Conservation (phyloP, 2,888 invertebrate species). For the Cyclophora punctaria region DNA sequence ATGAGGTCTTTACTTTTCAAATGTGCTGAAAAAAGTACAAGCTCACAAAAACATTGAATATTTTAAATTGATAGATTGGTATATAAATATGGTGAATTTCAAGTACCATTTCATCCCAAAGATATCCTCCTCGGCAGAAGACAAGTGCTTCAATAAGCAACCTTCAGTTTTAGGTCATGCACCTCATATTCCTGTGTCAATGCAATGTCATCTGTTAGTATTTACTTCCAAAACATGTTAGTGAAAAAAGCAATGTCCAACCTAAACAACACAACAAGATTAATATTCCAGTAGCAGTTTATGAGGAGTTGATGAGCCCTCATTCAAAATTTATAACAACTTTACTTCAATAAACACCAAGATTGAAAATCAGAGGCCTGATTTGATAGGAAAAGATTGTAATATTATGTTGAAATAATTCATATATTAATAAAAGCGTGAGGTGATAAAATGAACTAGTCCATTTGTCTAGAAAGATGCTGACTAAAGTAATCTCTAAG, state of each 20-base stretch:
- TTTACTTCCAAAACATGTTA: slow-evolving; percentile 17
- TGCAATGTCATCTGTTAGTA: slow-evolving; percentile 62
- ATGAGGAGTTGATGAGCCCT: slow-evolving; percentile 5
- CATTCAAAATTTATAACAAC: not conserved
- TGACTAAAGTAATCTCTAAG: slow-evolving; percentile 40
- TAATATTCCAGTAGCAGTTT: slow-evolving; percentile 2
- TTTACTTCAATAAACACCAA: too few species aligned
- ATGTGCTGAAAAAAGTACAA: slow-evolving; percentile 14
- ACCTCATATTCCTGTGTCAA: slow-evolving; percentile 68
- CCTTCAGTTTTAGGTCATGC: slow-evolving; percentile 49
- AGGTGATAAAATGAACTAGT: slow-evolving; percentile 9
- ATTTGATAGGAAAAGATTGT: too few species aligned
- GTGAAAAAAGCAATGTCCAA: slow-evolving; percentile 24
- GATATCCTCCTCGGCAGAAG: slow-evolving; percentile 39
- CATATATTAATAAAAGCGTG: slow-evolving; percentile 5
- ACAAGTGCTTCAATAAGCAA: slow-evolving; percentile 16
- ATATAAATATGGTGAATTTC: slow-evolving; percentile 33
- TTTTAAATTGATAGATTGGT: too few species aligned
- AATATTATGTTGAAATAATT: not conserved
- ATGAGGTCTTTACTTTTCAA: not conserved
- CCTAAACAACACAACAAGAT: slow-evolving; percentile 13
- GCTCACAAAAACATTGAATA: slow-evolving; percentile 8
- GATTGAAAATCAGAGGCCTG: too few species aligned
- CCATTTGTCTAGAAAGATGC: slow-evolving; percentile 25
- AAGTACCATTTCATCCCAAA: slow-evolving; percentile 72